A percentile compares a stretch with the other conserved stretches of the same genome.
Conservation (phyloP, 2,797 vertebrate genomes). For the Gallinago solitaria region DNA sequence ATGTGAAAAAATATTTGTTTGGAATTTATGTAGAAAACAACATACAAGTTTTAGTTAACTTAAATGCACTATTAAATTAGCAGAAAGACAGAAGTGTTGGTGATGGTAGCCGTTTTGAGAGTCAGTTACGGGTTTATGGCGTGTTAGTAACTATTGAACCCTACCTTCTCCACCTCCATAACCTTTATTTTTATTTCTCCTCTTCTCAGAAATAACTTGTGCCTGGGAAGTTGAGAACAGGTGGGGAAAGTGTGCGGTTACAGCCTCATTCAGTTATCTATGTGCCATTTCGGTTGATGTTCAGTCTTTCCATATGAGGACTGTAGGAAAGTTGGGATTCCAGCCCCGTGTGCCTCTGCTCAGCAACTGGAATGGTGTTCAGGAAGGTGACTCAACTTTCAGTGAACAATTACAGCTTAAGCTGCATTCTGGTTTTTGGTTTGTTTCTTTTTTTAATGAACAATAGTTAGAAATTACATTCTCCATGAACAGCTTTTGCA, state of each 20-base stretch:
- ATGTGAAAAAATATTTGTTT: neutral
- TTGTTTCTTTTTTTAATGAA: neutral
- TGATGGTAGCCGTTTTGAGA: neutral
- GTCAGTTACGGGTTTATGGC: neutral
- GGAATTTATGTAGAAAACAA: neutral
- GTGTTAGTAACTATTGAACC: neutral
- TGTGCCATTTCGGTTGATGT: neutral
- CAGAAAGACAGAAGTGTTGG: neutral
- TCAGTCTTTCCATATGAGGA: accelerated
- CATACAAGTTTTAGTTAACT: neutral
- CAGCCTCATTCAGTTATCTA: neutral
- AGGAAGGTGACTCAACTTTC: neutral
- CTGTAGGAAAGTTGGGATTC: neutral
- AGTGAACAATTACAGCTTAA: neutral
- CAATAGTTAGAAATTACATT: neutral
- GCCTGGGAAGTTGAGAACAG: neutral
- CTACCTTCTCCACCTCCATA: neutral
- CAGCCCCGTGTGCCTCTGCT: neutral
- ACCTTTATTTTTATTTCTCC: neutral
- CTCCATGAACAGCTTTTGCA: neutral
- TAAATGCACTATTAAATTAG: neutral
- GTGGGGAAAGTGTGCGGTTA: neutral
- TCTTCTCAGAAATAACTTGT: neutral
- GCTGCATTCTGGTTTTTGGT: neutral
- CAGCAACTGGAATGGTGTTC: neutral